Conservation (phyloP, 2,113 vertebrate species). For the Synodontis membranacea region DNA sequence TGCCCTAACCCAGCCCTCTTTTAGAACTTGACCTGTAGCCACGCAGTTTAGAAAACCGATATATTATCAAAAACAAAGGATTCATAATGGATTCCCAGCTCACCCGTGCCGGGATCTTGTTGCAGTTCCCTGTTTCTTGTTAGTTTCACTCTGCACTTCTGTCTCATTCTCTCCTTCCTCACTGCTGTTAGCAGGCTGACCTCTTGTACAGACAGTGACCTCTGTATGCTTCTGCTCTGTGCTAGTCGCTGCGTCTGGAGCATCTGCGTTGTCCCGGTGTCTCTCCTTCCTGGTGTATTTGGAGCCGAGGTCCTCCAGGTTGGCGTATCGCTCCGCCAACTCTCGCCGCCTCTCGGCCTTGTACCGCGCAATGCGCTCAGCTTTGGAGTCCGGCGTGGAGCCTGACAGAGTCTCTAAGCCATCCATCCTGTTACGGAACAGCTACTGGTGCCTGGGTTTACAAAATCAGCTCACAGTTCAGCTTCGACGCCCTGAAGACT, state of each 20-base stretch:
- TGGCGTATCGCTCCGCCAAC: constrained; percentile 73
- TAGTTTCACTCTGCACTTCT: constrained; percentile 12
- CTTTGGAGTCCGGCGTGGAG: constrained; percentile 72
- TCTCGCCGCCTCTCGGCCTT: constrained; percentile 76
- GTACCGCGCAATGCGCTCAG: constrained; percentile 78
- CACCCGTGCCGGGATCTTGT: not conserved
- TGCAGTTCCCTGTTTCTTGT: constrained; percentile 7
- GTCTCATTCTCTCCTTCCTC: not conserved
- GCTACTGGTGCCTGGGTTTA: not conserved
- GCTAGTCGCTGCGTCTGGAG: constrained; percentile 38
- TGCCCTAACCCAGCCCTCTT: constrained; percentile 35
- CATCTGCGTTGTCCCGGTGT: constrained; percentile 35
- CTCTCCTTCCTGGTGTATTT: constrained; percentile 68
- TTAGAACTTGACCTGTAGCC: constrained; percentile 14
- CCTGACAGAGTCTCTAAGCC: constrained; percentile 69
- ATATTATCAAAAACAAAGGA: constrained; percentile 1
- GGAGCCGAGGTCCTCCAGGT: constrained; percentile 68
- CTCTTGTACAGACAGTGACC: not conserved
- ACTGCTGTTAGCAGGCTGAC: not conserved
- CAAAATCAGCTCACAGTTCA: not conserved
- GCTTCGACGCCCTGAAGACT: not conserved
- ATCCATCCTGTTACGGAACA: constrained; percentile 58
- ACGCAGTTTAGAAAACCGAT: not conserved
- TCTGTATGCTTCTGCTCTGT: constrained; percentile 27
- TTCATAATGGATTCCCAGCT: constrained; percentile 1